These are phyloP conservation scores for Cryptocheilus praepositus DNA, from an alignment of 2,888 invertebrate genomes.

Conservation along the genomic window DNA sequence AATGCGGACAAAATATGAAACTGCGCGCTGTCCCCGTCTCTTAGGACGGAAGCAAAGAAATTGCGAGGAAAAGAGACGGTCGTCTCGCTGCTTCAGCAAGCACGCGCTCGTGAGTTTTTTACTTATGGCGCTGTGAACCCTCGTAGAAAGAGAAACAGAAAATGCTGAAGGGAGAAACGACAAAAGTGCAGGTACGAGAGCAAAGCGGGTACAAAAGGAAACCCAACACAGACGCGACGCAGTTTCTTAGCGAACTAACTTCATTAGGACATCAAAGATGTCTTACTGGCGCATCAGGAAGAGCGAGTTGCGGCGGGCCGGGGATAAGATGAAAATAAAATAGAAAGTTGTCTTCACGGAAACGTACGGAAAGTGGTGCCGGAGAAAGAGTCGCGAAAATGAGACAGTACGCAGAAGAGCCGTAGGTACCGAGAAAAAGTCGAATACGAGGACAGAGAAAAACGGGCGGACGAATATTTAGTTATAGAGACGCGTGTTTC, in stretches of 20 bases:
- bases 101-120: slow-evolving; percentile 18
- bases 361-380: neutral
- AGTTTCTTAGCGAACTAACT: slow-evolving; percentile 57
- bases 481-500: no score
- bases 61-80: slow-evolving; percentile 2
- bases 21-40: neutral
- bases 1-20: slow-evolving; percentile 25
- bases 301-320: slow-evolving; percentile 12
- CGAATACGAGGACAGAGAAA: slow-evolving; percentile 31
- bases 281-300: slow-evolving; percentile 15
- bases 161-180: neutral
- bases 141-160: neutral
- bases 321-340: slow-evolving; percentile 32
- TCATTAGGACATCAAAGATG: slow-evolving; percentile 60
- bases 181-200: neutral
- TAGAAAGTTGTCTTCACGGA: slow-evolving; percentile 10
- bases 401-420: neutral
- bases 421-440: neutral
- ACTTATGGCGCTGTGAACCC: neutral
- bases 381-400: neutral
- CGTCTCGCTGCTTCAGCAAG: slow-evolving; percentile 19
- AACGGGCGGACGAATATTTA: slow-evolving; percentile 25
- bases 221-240: slow-evolving; percentile 29
- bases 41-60: neutral
- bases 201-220: neutral